Evolutionary conservation across 2,888 invertebrate genomes (phyloP).

Genomic region (Herminia tarsipennalis): DNA sequence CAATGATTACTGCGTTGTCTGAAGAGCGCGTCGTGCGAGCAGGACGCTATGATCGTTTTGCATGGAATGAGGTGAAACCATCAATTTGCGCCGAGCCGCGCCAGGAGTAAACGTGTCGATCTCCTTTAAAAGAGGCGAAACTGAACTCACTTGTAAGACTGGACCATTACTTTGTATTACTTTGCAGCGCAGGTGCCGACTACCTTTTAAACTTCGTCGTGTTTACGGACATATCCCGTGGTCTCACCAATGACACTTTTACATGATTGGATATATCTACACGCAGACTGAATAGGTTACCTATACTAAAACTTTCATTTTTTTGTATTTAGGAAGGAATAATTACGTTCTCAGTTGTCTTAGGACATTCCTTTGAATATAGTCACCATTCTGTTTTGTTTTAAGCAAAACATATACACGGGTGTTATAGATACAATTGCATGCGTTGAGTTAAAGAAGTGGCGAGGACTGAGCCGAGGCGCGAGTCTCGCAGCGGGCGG

Average conservation of each 20-base stretch:
- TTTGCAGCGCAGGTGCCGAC: slow-evolving; percentile 47
- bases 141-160: slow-evolving; percentile 56
- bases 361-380: no score
- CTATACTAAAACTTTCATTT: no score
- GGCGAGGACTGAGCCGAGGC: slow-evolving; percentile 49
- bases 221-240: slow-evolving; percentile 49
- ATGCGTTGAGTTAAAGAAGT: slow-evolving; percentile 11
- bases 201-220: slow-evolving; percentile 60
- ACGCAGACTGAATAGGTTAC: no score
- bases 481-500: slow-evolving; percentile 62
- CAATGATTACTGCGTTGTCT: slow-evolving; percentile 78
- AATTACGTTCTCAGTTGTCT: no score
- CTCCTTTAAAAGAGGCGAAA: slow-evolving; percentile 62
- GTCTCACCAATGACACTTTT: slow-evolving; percentile 32
- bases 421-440: slow-evolving; percentile 31
- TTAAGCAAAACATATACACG: slow-evolving; percentile 36
- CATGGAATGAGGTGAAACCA: slow-evolving; percentile 80
- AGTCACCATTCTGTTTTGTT: no score
- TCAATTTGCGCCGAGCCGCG: slow-evolving; percentile 74
- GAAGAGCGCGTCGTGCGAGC: slow-evolving; percentile 70
- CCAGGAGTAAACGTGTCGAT: slow-evolving; percentile 69
- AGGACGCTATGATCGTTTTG: slow-evolving; percentile 79
- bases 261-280: slow-evolving; percentile 1
- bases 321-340: no score
- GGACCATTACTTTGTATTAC: slow-evolving; percentile 56